Evolutionary conservation across 1,140 invertebrate species (phyloP), one percentile per base, ranked within the genome.

Genomic region (Helicoverpa armigera): DNA sequence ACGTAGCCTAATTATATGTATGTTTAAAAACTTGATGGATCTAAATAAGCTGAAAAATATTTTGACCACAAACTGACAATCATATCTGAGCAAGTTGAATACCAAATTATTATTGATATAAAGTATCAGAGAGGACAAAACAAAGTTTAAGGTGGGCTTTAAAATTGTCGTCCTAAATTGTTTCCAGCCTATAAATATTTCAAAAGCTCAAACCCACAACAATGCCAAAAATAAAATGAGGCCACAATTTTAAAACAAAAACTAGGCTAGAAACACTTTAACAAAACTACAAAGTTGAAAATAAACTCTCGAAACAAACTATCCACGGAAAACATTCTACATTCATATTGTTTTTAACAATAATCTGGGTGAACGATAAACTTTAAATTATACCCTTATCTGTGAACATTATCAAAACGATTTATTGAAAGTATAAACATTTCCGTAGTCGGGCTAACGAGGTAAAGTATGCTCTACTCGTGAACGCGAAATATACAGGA

Each of bases 351-450:
- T 72, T 72, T 53, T 72, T 31, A 70, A 54, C 51, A 54, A 53
- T 51, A 72, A 72, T 72, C 69, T 54, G 14, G 51, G 18, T 10
- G 13, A n/a, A 54, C 50, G 48, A 53, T 72, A 54, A 54, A 72
- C 12, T 53, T 43, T 54, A 54, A 72, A 72, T 72, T 54, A 72
- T 18, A 72, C 23, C 51, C 18, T 53, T 72, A 72, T 72, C 69
- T n/a, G 67, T 4, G 23, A 10, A 54, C 23, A 72, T 53, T 72
- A 72, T 72, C 69, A 54, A 53, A 72, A 72, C 69, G 23, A 72
- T 72, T 72, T 72, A 72, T 72, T 72, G 69, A 72, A 72, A 72
- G 18, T 12, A 54, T 54, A 31, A 54, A 72, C 54, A 54, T 53
- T 54, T 31, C 67, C 18, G 23, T 51, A 51, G 18, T 23, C 23